These are phyloP conservation scores for Euglossa dilemma DNA, from an alignment of 1,140 invertebrate species.

Conservation along the genomic window DNA sequence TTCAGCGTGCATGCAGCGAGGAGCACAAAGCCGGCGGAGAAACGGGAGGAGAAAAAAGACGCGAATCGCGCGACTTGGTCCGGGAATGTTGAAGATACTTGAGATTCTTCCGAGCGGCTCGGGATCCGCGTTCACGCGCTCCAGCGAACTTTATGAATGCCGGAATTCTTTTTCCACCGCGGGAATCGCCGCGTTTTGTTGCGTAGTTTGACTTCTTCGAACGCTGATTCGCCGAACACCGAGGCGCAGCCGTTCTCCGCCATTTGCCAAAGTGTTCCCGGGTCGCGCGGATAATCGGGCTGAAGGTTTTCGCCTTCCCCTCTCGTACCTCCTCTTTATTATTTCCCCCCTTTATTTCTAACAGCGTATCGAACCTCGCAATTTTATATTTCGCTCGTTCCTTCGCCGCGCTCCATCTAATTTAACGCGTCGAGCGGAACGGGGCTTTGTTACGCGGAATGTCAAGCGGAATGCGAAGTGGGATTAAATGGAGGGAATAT, in stretches of 20 bases:
- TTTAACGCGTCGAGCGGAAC: background rate
- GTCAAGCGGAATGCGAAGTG: background rate
- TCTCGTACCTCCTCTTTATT: too few species aligned
- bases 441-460: background rate
- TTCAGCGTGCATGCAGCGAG: background rate
- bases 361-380: background rate
- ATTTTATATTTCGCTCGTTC: background rate
- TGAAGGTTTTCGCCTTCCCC: too few species aligned
- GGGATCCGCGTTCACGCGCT: constrained; percentile 43
- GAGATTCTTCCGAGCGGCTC: constrained; percentile 34
- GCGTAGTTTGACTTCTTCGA: constrained; percentile 22
- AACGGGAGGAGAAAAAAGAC: background rate
- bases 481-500: too few species aligned
- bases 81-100: constrained; percentile 39
- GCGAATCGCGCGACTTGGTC: constrained; percentile 6
- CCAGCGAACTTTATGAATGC: constrained; percentile 42
- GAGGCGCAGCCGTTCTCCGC: too few species aligned
- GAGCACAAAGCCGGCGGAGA: background rate
- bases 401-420: background rate
- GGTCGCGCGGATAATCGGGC: background rate
- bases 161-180: constrained; percentile 41
- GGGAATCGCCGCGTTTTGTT: constrained; percentile 5
- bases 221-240: constrained; percentile 5
- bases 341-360: background rate
- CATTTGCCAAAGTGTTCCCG: background rate